Base-by-base conservation (phyloP, 2,888 invertebrate species). In the Melolontha melolontha region DNA sequence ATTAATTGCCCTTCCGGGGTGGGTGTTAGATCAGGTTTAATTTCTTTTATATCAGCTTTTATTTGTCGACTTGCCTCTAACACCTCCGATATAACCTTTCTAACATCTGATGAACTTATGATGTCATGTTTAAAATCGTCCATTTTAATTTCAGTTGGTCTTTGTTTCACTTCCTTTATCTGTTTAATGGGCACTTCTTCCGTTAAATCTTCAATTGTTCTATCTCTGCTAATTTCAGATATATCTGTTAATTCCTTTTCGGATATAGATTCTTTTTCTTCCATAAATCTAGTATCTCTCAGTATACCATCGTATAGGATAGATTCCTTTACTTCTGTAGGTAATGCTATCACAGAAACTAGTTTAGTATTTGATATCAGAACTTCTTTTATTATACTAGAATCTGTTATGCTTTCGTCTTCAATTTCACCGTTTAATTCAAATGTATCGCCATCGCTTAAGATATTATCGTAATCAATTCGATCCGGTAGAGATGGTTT, bases 1-100 rank as follows among this genome's bases (percentile, higher is more conserved):
- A 82, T 74, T 17, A 81, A 69, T 67, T 82, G 82, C 6, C 84
- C 84, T 73, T 85, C 84, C 2, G 85, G 85, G 1, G 85, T 86
- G n/a, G 85, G 85, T 1, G 85, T 85, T 66, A 86, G 75, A 74
- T 86, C 85, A n/a, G 86, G 86, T 75, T 85, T 85, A 8, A 85
- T 68, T 76, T 84, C 83, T 71, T 82, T 84, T 0, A 86, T 84
- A 74, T 86, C 84, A 50, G 84, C 81, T 70, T 85, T 82, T 27
- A 86, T 85, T 75, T 84, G 83, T 59, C 84, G 81, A 0, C 85
- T 82, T n/a, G 79, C 84, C 74, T 85, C 85, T 34, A 85, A 76
- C 7, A 84, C 84, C 76, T 85, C 85, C 27, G 80, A 80, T 76
- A 85, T 83, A n/a, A 85, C 78, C 72, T 81, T 82, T 41, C 79